phyloP scores from a whole-genome alignment of 1,140 invertebrate species.

The Rhagoletis zephyria region DNA sequence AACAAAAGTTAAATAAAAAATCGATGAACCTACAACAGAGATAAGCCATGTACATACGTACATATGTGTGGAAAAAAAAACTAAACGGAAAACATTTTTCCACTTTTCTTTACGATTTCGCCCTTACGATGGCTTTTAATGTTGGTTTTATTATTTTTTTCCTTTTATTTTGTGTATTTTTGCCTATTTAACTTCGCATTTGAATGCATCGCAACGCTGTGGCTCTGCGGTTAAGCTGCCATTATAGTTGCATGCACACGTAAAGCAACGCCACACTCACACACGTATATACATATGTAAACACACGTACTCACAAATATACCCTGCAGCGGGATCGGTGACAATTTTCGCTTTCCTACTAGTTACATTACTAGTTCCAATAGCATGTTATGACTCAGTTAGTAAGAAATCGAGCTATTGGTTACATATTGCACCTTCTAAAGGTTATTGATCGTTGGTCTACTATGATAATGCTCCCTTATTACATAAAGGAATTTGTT shows the following conservation, averaged over 20 bases:
- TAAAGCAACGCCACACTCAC: not conserved
- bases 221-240: constrained; percentile 50
- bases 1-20: constrained; percentile 1
- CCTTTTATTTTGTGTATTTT: not conserved
- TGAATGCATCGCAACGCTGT: constrained; percentile 42
- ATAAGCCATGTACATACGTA: not conserved
- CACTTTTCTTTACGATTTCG: constrained; percentile 3
- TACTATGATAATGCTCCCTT: too few species aligned
- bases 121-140: not conserved
- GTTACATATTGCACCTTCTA: too few species aligned
- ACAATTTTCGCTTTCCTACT: too few species aligned
- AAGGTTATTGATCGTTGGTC: too few species aligned
- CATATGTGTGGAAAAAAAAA: not conserved
- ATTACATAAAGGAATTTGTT: too few species aligned
- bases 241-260: constrained; percentile 34
- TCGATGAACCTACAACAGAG: not conserved
- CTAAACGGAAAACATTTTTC: not conserved
- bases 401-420: too few species aligned
- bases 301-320: not conserved
- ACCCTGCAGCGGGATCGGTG: too few species aligned
- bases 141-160: not conserved
- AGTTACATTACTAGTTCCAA: too few species aligned
- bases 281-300: not conserved
- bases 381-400: too few species aligned
- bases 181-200: constrained; percentile 42